phyloP scores from a whole-genome alignment of 2,888 invertebrate species.

The Hirtodrosophila alboralis region DNA sequence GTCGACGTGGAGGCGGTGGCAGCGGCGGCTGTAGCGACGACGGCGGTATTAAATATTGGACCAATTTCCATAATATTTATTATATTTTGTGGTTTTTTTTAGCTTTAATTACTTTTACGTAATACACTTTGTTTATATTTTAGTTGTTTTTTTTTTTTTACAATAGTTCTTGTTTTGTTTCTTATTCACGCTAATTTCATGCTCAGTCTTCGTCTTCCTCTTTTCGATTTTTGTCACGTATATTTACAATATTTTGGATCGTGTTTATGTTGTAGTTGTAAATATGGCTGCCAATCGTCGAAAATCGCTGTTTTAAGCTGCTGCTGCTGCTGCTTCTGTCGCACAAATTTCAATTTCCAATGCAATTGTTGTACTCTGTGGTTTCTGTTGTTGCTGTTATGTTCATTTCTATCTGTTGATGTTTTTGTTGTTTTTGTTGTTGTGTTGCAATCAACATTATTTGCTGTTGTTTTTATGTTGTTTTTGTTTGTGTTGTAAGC shows the following conservation, averaged over 20 bases:
- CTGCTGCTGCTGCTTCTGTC: conserved; percentile 54
- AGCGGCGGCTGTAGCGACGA: conserved; percentile 57
- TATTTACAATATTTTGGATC: conserved; percentile 64
- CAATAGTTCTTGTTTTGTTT: conserved; percentile 37
- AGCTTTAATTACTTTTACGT: conserved; percentile 43
- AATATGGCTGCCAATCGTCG: conserved; percentile 72
- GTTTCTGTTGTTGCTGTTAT: conserved; percentile 38
- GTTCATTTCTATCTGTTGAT: conserved; percentile 40
- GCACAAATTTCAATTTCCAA: conserved; percentile 73
- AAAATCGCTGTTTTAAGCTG: conserved; percentile 43
- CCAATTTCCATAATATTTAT: conserved; percentile 72
- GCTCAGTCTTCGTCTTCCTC: conserved; percentile 61
- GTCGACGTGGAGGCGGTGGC: conserved; percentile 51
- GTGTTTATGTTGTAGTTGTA: conserved; percentile 39
- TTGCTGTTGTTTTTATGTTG: conserved; percentile 45
- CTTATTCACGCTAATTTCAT: conserved; percentile 57
- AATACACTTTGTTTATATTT: conserved; percentile 50
- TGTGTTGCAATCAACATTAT: conserved; percentile 55
- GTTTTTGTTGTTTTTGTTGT: conserved; percentile 39
- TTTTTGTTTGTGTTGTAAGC: conserved; percentile 61
- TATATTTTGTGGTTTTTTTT: conserved; percentile 26
- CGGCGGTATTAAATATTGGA: conserved; percentile 63
- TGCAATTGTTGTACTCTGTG: conserved; percentile 63
- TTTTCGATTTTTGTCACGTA: conserved; percentile 64
- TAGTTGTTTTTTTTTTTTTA: conserved; percentile 34